Conservation (phyloP, 2,113 vertebrate species). For the Heteronetta atricapilla region DNA sequence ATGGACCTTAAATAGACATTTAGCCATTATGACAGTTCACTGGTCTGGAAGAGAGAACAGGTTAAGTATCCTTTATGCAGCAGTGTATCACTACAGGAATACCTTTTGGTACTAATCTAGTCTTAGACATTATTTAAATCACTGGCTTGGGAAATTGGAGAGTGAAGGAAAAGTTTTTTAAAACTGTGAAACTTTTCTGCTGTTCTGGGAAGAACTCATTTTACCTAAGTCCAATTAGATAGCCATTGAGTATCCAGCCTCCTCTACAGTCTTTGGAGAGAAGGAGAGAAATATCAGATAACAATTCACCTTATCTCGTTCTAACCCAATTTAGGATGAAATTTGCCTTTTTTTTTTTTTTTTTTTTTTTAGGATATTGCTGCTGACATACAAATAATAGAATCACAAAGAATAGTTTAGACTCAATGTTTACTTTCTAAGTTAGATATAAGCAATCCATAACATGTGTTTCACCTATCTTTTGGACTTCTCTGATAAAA, state of each 20-base stretch:
- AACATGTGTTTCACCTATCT: neutral
- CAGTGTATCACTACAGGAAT: neutral
- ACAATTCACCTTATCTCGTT: neutral
- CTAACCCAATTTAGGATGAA: neutral
- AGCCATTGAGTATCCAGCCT: neutral
- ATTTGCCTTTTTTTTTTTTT: neutral
- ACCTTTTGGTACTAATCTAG: neutral
- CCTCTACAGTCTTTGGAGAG: neutral
- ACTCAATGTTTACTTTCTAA: neutral
- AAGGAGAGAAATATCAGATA: neutral
- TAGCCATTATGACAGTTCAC: neutral
- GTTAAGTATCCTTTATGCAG: neutral
- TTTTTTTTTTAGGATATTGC: neutral
- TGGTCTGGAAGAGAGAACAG: slow-evolving; percentile 6
- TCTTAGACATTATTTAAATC: neutral
- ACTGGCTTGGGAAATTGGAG: neutral
- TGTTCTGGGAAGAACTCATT: neutral
- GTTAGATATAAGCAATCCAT: neutral
- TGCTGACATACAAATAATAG: neutral
- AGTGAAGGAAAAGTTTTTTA: neutral
- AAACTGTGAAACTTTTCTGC: neutral
- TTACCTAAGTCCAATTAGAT: neutral
- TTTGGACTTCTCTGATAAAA: neutral
- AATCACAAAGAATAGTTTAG: neutral
- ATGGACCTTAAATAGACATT: neutral